These are phyloP conservation scores for Brachionus paranguensis DNA, from an alignment of 1,140 invertebrate genomes.

Conservation along the genomic window DNA sequence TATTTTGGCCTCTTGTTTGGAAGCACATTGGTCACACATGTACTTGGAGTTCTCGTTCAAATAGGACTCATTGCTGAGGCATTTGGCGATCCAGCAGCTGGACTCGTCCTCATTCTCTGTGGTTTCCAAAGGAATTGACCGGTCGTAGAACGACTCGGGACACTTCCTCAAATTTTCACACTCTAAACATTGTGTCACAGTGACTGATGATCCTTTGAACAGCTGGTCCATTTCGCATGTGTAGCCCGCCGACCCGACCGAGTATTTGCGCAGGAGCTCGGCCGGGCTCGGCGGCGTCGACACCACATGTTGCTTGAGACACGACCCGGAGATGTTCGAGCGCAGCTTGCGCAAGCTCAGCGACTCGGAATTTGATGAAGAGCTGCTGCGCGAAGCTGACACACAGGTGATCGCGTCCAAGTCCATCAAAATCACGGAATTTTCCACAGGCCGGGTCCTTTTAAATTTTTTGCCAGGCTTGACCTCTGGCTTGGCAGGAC, in stretches of 20 bases:
- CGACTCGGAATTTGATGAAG: neutral
- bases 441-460: neutral
- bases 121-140: constrained; percentile 6
- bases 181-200: constrained; percentile 24
- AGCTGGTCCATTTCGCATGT: constrained; percentile 12
- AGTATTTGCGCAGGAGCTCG: neutral
- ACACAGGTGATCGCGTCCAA: neutral
- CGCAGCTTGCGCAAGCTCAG: neutral
- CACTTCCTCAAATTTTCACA: constrained; percentile 31
- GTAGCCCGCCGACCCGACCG: neutral
- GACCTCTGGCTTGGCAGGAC: neutral
- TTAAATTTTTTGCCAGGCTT: neutral
- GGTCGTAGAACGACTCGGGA: constrained; percentile 16
- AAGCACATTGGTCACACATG: constrained; percentile 22
- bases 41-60: constrained; percentile 31
- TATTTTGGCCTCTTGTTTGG: constrained; percentile 29
- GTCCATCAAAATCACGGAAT: neutral
- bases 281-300: neutral
- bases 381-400: neutral
- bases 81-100: constrained; percentile 6
- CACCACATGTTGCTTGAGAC: neutral
- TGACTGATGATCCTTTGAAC: constrained; percentile 23
- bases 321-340: neutral
- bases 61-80: constrained; percentile 24
- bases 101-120: constrained; percentile 18